These are phyloP conservation scores for Enteromius mattozi DNA, from an alignment of 2,797 vertebrate species.

Conservation along the genomic window DNA sequence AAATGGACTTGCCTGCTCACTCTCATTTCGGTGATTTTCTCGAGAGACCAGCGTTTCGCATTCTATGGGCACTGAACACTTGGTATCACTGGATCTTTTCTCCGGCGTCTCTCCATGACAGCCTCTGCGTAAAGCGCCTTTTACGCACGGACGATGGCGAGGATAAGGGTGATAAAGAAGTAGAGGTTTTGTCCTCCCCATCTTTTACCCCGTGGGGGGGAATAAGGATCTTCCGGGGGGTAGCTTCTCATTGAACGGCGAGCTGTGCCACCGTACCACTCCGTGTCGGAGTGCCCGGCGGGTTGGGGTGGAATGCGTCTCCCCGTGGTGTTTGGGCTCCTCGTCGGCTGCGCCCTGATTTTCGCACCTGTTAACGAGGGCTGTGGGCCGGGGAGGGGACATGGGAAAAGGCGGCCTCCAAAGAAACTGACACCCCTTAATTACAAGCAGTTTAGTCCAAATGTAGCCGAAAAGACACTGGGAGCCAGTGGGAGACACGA, in stretches of 20 bases:
- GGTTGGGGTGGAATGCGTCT: constrained; percentile 81
- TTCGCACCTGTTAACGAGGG: constrained; percentile 86
- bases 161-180: constrained; percentile 76
- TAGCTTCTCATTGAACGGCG: constrained; percentile 55
- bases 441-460: constrained; percentile 96
- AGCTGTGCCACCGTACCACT: constrained; percentile 63
- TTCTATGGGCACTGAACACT: constrained; percentile 65
- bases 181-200: constrained; percentile 75
- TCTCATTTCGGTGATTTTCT: constrained; percentile 70
- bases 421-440: constrained; percentile 93
- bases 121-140: constrained; percentile 56
- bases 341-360: constrained; percentile 84
- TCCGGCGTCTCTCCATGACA: constrained; percentile 64
- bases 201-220: constrained; percentile 67
- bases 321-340: constrained; percentile 78
- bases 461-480: constrained; percentile 95
- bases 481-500: constrained; percentile 95
- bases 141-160: constrained; percentile 82
- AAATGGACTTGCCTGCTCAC: constrained; percentile 79
- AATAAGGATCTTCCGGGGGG: constrained; percentile 55
- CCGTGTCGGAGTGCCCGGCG: constrained; percentile 62
- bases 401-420: constrained; percentile 91
- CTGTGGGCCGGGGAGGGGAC: constrained; percentile 96
- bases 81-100: constrained; percentile 64
- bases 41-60: constrained; percentile 63